Base-by-base conservation (phyloP, 2,888 invertebrate genomes). In the Drosophila differens region DNA sequence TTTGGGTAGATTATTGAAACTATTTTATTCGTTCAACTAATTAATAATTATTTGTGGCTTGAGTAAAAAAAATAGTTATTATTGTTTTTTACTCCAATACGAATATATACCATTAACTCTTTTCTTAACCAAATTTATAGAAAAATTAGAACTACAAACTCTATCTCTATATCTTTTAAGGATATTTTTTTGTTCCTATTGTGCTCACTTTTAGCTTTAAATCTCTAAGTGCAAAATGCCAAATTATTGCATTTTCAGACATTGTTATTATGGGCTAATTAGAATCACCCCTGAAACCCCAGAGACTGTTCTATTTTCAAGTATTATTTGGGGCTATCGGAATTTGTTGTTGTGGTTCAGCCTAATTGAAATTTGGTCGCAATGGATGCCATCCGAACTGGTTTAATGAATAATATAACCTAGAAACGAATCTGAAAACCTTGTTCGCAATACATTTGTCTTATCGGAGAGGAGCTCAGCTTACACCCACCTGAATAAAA, bases 401-500 rank as follows among this genome's bases (percentile, higher is more conserved):
- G 47, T 47, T 47, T 4, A 39, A 47, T 52, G 10, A 65, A 65
- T 69, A 74, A 16, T 16, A n/a, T 57, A 57, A 63, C 79, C 82
- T 63, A 79, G 82, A 82, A 79, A 64, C 25, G 22, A 35, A 35
- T 51, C 53, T 6, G 41, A 58, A 60, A 72, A 69, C 79, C 79
- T 79, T 79, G 74, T 25, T 73, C 68, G 68, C 49, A 65, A 74
- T 73, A 64, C 57, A 68, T 37, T 37, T 37, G 53, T 60, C 74
- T 79, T 79, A 79, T 79, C 79, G 47, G 47, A 16, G 16, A 65
- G 61, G 16, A 33, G 79, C 69, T 79, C 80, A 67, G 54, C 25
- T 79, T 79, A 79, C 83, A 65, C 60, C 70, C 70, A 82, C 83
- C 80, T 82, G 75, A 57, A 28, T 57, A 39, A 57, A 44, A 79